A percentile compares a stretch with the other conserved stretches of the same genome.
Conservation (phyloP, 2,797 vertebrate species). For the Spinus pinus region DNA sequence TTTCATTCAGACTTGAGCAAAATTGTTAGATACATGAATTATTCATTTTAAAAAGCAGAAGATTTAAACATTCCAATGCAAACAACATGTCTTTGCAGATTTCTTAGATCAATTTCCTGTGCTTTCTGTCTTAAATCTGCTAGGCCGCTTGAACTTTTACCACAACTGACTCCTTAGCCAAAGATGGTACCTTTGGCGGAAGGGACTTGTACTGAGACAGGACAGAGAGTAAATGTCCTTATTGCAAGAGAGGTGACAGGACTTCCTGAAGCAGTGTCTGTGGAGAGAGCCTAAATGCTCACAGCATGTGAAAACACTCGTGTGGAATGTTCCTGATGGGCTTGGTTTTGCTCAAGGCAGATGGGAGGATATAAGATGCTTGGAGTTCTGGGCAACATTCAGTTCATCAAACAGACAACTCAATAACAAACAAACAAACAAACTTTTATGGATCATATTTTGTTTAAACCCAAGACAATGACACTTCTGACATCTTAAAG, state of each 20-base stretch:
- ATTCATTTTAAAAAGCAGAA: neutral
- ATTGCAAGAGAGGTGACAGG: neutral
- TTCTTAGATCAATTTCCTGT: neutral
- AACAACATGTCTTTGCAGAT: neutral
- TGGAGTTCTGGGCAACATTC: neutral
- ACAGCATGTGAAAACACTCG: accelerated
- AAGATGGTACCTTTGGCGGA: neutral
- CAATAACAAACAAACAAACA: neutral
- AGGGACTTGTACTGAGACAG: neutral
- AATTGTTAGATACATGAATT: neutral
- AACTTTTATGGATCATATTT: neutral
- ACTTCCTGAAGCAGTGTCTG: neutral
- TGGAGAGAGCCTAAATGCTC: neutral
- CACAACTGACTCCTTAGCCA: neutral
- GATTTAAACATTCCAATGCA: neutral
- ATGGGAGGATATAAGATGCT: neutral
- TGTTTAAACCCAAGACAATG: neutral
- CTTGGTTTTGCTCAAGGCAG: neutral
- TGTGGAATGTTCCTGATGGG: neutral
- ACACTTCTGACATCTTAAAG: neutral
- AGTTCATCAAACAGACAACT: neutral
- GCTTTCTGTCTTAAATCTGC: neutral
- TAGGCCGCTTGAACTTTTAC: neutral
- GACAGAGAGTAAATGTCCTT: neutral
- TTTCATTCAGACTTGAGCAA: neutral